Evolutionary conservation across 2,888 invertebrate species (phyloP), one percentile per base, ranked within the genome.

Genomic region (Acrobasis consociella): DNA sequence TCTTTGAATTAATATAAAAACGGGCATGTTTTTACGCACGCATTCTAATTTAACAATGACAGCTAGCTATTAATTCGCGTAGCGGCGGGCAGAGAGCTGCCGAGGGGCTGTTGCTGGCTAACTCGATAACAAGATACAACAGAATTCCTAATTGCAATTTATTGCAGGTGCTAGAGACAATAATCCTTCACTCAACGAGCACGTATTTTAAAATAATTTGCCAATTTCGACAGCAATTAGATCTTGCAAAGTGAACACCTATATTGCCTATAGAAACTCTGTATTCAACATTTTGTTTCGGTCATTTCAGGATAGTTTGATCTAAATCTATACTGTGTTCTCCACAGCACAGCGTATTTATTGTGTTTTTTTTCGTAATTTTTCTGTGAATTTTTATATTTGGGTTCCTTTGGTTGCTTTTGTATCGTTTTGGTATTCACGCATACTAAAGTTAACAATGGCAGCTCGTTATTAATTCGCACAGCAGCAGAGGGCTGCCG

Each of bases 81-180:
- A 73, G 80, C 74, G 77, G 74, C 5, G 11, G 77, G 74, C 5
- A 3, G 73, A 73, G 73, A 79, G 78, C 80, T 82, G 78, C 77
- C 82, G 86, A 58, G 83, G 81, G 83, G 84, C 85, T 78, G 83
- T 83, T 87, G 81, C 87, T 85, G n/a, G 89, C 89, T 90, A 91
- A 91, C 91, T 91, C 87, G 89, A 91, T 91, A 91, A 91, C 91
- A 91, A 91, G 91, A 91, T 86, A 85, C 87, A 89, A 87, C 89
- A 85, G 90, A 86, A 88, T 84, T 89, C 87, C 89, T 91, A 91
- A 91, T 91, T 92, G 91, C 91, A 91, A 91, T 91, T 92, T 91
- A 90, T 92, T 91, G 89, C 91, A 92, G 91, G 91, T 90, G 89
- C 91, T 90, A 88, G 87, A 87, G 22, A 22, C 22, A 87, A 90